Percentiles rank a stretch among this genome's conserved stretches.
Conservation (phyloP, 2,888 invertebrate species). For the Oscheius sp. region DNA sequence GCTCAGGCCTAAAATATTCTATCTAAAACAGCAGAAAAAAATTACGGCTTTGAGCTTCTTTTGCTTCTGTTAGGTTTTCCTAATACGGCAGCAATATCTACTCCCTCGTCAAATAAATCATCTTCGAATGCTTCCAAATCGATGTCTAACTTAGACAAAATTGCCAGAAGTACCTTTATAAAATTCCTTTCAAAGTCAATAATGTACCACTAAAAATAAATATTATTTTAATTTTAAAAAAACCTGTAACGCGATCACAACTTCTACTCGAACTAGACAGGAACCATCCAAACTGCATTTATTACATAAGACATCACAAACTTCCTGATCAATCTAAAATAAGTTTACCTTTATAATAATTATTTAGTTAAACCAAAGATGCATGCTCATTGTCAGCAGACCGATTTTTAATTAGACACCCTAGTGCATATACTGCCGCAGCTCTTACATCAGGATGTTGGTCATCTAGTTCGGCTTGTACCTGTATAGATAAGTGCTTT, state of each 20-base stretch:
- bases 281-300: slow-evolving; percentile 83
- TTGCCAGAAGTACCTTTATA: slow-evolving; percentile 72
- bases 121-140: slow-evolving; percentile 1
- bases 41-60: not conserved
- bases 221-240: not conserved
- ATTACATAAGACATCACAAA: slow-evolving; percentile 87
- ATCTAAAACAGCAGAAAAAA: not conserved
- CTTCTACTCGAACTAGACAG: slow-evolving; percentile 82
- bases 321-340: slow-evolving; percentile 77
- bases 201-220: slow-evolving; percentile 80
- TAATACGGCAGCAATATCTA: slow-evolving; percentile 17
- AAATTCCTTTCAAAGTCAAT: slow-evolving; percentile 82
- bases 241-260: slow-evolving; percentile 62
- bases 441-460: slow-evolving; percentile 89
- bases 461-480: slow-evolving; percentile 75
- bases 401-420: slow-evolving; percentile 72
- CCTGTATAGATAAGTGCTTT: slow-evolving; percentile 37
- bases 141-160: slow-evolving; percentile 39
- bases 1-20: not conserved
- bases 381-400: slow-evolving; percentile 69
- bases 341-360: not conserved
- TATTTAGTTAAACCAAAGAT: slow-evolving; percentile 39
- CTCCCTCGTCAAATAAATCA: slow-evolving; percentile 18
- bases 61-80: slow-evolving; percentile 1
- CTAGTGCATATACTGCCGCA: slow-evolving; percentile 91